Conservation (phyloP, 2,113 vertebrate species). For the Takifugu bimaculatus region DNA sequence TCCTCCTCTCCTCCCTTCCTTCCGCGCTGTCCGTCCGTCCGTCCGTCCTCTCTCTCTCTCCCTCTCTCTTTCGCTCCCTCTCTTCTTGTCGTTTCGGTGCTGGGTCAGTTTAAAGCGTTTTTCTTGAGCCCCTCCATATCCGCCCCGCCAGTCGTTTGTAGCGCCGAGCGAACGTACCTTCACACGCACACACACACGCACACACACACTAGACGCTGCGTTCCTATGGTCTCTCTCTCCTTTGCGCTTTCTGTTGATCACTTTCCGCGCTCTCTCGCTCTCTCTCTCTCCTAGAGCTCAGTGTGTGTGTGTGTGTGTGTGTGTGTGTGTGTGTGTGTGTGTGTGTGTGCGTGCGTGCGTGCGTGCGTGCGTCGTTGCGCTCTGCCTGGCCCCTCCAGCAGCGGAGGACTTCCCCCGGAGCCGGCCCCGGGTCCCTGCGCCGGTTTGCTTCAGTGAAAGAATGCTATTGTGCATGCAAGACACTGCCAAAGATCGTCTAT, state of each 20-base stretch:
- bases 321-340: slow-evolving; percentile 16
- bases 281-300: slow-evolving; percentile 44
- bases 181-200: slow-evolving; percentile 28
- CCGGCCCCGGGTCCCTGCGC: slow-evolving; percentile 68
- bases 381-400: slow-evolving; percentile 63
- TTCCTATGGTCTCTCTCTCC: slow-evolving; percentile 69
- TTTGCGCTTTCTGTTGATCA: slow-evolving; percentile 41
- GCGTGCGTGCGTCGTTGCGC: slow-evolving; percentile 31
- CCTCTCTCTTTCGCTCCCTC: slow-evolving; percentile 29
- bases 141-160: slow-evolving; percentile 65
- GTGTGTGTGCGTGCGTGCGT: slow-evolving; percentile 8
- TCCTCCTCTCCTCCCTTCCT: slow-evolving; percentile 14
- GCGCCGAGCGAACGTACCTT: slow-evolving; percentile 45
- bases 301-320: slow-evolving; percentile 25
- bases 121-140: slow-evolving; percentile 73
- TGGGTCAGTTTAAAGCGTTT: slow-evolving; percentile 69
- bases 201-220: slow-evolving; percentile 58
- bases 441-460: slow-evolving; percentile 43
- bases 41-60: slow-evolving; percentile 29
- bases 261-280: slow-evolving; percentile 45
- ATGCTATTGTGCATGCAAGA: slow-evolving; percentile 65
- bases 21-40: slow-evolving; percentile 15
- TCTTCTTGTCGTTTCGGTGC: slow-evolving; percentile 41
- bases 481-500: slow-evolving; percentile 58
- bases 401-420: slow-evolving; percentile 68